A percentile compares a stretch with the other conserved stretches of the same genome.
phyloP scores from a whole-genome alignment of 53 echinoderm and acorn worm species.

The Hippasteria phrygiana region DNA sequence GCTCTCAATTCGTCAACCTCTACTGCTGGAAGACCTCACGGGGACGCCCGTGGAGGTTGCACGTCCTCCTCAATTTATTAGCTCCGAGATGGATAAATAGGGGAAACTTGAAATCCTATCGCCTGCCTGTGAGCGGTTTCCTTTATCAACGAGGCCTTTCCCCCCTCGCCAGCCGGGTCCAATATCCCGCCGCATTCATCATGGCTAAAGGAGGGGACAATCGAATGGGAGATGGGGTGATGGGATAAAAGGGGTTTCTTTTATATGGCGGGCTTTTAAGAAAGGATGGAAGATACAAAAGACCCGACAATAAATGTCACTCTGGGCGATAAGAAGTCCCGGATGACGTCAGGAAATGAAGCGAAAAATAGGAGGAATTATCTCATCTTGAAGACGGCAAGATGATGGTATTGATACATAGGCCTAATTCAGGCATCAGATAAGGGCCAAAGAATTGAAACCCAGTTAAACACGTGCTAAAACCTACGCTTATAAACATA shows the following conservation, averaged over 20 bases:
- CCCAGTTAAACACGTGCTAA: neutral
- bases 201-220: slow-evolving; percentile 21
- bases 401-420: neutral
- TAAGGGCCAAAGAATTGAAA: too few relatives aligned
- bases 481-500: neutral
- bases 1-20: neutral
- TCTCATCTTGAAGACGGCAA: neutral
- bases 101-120: slow-evolving; percentile 57
- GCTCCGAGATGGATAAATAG: slow-evolving; percentile 58
- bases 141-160: slow-evolving; percentile 29
- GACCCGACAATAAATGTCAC: slow-evolving; percentile 29
- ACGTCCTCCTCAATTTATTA: slow-evolving; percentile 58
- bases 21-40: neutral
- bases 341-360: slow-evolving; percentile 24
- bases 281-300: slow-evolving; percentile 1
- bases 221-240: neutral
- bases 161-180: slow-evolving; percentile 21
- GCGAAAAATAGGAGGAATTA: neutral
- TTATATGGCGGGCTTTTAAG: neutral
- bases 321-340: neutral
- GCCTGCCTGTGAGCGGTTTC: slow-evolving; percentile 45
- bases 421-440: neutral
- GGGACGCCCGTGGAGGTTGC: slow-evolving; percentile 33
- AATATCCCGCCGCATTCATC: slow-evolving; percentile 58
- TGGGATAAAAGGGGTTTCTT: neutral